Percentiles rank a stretch among this genome's conserved stretches.
Conservation (phyloP, 2,797 vertebrate genomes). For the Bufotes viridis region DNA sequence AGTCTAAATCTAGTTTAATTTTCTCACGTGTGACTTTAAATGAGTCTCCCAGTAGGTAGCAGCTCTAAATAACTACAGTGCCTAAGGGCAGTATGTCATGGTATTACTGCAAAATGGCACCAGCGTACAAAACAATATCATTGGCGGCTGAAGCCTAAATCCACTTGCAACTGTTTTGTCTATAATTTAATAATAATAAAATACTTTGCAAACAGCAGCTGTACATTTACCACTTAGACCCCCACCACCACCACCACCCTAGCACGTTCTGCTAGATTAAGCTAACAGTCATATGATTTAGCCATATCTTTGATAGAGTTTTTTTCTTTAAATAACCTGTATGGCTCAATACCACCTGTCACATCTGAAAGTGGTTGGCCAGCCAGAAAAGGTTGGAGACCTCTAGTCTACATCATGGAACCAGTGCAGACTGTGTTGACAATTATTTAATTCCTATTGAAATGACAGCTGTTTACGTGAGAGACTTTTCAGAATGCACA, state of each 20-base stretch:
- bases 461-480: constrained; percentile 28
- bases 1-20: no score
- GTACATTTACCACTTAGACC: not conserved
- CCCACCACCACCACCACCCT: not conserved
- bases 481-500: not conserved
- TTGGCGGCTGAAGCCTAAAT: not conserved
- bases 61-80: not conserved
- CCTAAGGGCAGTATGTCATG: not conserved
- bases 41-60: no score
- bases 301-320: not conserved
- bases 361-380: not conserved
- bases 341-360: not conserved
- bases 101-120: not conserved
- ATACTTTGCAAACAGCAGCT: not conserved
- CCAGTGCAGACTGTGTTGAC: not conserved
- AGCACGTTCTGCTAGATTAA: not conserved
- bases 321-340: not conserved
- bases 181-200: not conserved
- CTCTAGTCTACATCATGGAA: not conserved
- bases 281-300: no score
- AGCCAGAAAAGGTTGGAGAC: not conserved
- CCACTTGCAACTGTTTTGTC: not conserved
- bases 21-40: no score
- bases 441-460: not conserved
- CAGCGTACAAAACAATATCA: not conserved